Conservation (phyloP, 1,140 invertebrate genomes). For the Aphis gossypii region DNA sequence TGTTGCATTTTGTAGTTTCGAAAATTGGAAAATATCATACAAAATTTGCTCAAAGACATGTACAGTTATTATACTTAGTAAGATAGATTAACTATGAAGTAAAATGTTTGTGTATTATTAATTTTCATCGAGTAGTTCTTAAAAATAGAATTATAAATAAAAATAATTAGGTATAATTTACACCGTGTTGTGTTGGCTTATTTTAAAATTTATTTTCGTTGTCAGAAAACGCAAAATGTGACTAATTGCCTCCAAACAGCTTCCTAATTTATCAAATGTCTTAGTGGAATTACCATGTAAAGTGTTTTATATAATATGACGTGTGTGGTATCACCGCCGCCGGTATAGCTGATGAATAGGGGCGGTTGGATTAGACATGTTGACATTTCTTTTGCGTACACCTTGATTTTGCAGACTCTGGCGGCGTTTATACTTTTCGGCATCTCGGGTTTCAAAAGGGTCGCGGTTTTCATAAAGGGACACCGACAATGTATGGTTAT, state of each 20-base stretch:
- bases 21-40: too few species aligned
- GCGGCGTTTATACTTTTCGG: slow-evolving; percentile 39
- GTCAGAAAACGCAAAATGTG: neutral
- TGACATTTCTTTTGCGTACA: slow-evolving; percentile 48
- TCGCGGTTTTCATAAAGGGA: slow-evolving; percentile 44
- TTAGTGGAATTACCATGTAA: neutral
- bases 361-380: slow-evolving; percentile 56
- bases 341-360: slow-evolving; percentile 30
- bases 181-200: neutral
- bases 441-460: slow-evolving; percentile 53
- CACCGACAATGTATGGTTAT: slow-evolving; percentile 30
- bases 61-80: neutral
- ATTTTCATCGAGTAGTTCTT: neutral
- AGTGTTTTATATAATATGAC: neutral
- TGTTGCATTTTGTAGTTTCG: too few species aligned
- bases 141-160: neutral
- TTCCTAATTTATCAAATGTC: slow-evolving; percentile 6
- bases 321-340: neutral
- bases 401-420: slow-evolving; percentile 26
- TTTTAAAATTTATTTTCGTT: neutral
- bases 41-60: too few species aligned
- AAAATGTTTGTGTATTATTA: neutral
- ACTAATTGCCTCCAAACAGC: neutral
- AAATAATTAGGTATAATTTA: neutral
- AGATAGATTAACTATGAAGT: neutral